These are phyloP conservation scores for Gavialis gangeticus DNA, from an alignment of 2,113 vertebrate genomes.

Conservation along the genomic window DNA sequence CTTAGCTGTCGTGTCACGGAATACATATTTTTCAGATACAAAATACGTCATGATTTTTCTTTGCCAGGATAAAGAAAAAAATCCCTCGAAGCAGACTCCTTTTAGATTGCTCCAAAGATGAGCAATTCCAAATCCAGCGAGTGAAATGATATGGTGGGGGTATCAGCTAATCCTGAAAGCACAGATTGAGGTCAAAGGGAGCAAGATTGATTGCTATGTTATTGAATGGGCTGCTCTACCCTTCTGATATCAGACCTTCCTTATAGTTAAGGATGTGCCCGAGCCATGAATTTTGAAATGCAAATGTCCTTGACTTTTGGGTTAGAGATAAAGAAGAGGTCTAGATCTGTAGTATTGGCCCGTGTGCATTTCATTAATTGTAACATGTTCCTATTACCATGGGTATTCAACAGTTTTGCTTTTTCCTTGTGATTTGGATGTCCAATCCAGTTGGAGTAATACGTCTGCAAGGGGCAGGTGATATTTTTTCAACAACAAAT, in stretches of 20 bases:
- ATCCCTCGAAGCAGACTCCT: not conserved
- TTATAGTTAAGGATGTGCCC: not conserved
- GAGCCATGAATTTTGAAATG: not conserved
- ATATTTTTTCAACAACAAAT: not conserved
- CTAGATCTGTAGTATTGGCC: not conserved
- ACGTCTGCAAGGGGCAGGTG: not conserved
- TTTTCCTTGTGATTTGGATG: too few relatives aligned
- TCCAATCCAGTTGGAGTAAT: too few relatives aligned
- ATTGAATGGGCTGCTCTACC: not conserved
- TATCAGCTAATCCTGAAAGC: not conserved
- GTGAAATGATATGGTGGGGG: not conserved
- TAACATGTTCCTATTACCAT: not conserved
- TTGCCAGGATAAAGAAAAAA: not conserved
- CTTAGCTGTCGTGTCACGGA: not conserved
- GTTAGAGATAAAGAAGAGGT: not conserved
- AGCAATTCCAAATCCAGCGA: not conserved
- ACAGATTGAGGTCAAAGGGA: not conserved
- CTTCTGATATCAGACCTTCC: not conserved
- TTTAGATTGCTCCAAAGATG: not conserved
- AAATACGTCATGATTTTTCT: not conserved
- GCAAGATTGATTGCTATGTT: not conserved
- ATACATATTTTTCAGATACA: not conserved
- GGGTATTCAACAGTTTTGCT: not conserved
- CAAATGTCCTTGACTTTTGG: not conserved
- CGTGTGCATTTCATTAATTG: not conserved